Conservation (phyloP, 2,113 vertebrate species). For the Eretmochelys imbricata region DNA sequence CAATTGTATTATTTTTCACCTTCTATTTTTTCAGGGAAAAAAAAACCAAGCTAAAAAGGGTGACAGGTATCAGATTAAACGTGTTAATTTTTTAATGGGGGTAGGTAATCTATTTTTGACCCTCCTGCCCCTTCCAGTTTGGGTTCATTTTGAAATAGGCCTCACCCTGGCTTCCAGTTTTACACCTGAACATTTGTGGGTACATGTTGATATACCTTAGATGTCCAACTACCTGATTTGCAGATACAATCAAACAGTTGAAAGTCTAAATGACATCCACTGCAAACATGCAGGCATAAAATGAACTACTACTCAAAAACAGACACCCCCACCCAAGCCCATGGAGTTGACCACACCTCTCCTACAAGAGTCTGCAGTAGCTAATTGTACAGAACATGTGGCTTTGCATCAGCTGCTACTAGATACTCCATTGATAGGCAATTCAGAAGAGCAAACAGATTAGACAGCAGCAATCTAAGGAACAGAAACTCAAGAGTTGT, state of each 20-base stretch:
- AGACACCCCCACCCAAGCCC: neutral
- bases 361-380: neutral
- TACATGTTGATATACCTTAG: neutral
- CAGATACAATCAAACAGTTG: neutral
- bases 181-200: neutral
- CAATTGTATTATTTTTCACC: neutral
- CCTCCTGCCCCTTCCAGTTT: neutral
- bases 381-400: neutral
- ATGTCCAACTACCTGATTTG: neutral
- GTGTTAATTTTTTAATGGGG: neutral
- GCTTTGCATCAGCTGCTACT: neutral
- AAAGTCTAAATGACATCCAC: neutral
- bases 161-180: neutral
- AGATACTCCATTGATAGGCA: neutral
- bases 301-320: neutral
- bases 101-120: neutral
- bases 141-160: neutral
- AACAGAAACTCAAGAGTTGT: neutral
- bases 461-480: neutral
- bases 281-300: neutral
- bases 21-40: slow-evolving; percentile 14
- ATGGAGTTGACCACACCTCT: neutral
- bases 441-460: neutral
- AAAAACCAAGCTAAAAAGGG: slow-evolving; percentile 35
- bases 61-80: slow-evolving; percentile 5